A percentile compares a stretch with the other conserved stretches of the same genome.
These are phyloP conservation scores for Temnothorax curvispinosus DNA, from an alignment of 1,140 invertebrate genomes.

Conservation along the genomic window DNA sequence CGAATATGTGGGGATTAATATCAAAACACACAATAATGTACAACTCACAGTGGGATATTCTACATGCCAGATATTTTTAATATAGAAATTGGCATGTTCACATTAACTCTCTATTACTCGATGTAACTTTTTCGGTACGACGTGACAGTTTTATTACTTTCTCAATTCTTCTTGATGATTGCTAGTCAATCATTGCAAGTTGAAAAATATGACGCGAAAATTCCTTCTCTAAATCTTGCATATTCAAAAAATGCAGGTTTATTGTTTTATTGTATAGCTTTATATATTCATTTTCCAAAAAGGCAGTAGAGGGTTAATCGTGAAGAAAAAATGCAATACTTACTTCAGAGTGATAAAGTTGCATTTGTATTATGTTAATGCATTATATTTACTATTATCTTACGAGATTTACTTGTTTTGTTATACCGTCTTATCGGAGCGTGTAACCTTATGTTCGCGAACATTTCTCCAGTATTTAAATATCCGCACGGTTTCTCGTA, in stretches of 20 bases:
- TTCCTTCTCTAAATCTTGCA: neutral
- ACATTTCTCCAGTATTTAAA: neutral
- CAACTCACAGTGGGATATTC: neutral
- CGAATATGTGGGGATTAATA: constrained; percentile 1
- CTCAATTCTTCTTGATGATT: neutral
- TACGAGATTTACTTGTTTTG: constrained; percentile 16
- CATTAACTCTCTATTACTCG: neutral
- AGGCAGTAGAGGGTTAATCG: neutral
- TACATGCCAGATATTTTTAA: constrained; percentile 20
- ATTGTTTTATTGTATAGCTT: neutral
- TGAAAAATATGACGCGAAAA: neutral
- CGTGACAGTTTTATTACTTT: neutral
- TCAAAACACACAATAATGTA: constrained; percentile 51
- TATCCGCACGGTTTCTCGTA: neutral
- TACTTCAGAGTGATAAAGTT: neutral
- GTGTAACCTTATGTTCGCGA: neutral
- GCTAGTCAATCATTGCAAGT: neutral
- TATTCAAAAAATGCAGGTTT: neutral
- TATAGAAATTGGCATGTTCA: constrained; percentile 11
- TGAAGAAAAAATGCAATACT: neutral
- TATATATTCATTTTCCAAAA: neutral
- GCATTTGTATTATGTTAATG: neutral
- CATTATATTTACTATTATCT: neutral
- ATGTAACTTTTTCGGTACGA: neutral
- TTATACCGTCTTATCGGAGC: neutral